Evolutionary conservation across 2,888 invertebrate genomes (phyloP).

Genomic region (Tridacna gigas): DNA sequence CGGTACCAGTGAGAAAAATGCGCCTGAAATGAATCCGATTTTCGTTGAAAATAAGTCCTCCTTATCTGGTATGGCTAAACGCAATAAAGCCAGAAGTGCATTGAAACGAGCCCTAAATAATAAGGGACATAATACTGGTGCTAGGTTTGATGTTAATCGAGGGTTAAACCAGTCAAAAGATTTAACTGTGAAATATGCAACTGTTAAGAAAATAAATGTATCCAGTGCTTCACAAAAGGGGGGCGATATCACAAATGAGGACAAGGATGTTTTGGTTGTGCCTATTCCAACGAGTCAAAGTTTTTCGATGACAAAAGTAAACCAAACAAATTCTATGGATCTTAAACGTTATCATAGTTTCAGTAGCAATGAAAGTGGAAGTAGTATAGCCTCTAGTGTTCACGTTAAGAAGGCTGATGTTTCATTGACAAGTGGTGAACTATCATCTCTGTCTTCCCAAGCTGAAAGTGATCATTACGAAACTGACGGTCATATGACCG

Average conservation of each 20-base stretch:
- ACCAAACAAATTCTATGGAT: constrained; percentile 31
- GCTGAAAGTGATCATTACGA: constrained; percentile 71
- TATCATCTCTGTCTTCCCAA: constrained; percentile 74
- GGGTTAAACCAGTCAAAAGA: constrained; percentile 45
- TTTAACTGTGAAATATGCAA: constrained; percentile 70
- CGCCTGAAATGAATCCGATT: constrained; percentile 61
- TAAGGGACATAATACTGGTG: constrained; percentile 39
- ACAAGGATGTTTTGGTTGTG: constrained; percentile 37
- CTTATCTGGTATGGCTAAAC: constrained; percentile 53
- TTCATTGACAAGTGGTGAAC: constrained; percentile 76
- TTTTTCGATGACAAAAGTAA: constrained; percentile 52
- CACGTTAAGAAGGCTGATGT: constrained; percentile 55
- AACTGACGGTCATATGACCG: constrained; percentile 65
- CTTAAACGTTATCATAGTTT: constrained; percentile 69
- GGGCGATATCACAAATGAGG: constrained; percentile 1
- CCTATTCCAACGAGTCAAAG: constrained; percentile 60
- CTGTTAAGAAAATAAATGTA: constrained; percentile 64
- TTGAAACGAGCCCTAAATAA: constrained; percentile 68
- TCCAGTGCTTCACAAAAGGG: constrained; percentile 24
- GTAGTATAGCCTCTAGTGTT: constrained; percentile 66
- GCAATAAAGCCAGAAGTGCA: constrained; percentile 70
- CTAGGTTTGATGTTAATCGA: constrained; percentile 27
- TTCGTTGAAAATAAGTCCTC: constrained; percentile 50
- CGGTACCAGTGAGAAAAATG: constrained; percentile 44
- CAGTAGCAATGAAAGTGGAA: constrained; percentile 73